A percentile compares a stretch with the other conserved stretches of the same genome.
phyloP scores from a whole-genome alignment of 2,888 invertebrate species.

The Rhyacophila evoluta region DNA sequence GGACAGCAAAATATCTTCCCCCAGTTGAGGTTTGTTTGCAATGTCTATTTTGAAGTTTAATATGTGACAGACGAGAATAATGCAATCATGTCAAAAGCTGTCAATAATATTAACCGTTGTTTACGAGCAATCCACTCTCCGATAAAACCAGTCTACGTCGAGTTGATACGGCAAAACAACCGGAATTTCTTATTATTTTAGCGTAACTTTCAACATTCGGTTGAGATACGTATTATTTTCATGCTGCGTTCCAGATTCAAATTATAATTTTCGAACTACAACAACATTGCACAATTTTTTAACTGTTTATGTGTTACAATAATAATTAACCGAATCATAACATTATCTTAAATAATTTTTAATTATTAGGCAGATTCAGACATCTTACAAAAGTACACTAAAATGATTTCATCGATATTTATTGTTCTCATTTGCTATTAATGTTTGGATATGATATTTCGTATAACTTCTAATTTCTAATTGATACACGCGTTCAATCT shows the following conservation, averaged over 20 bases:
- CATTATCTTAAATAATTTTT: neutral
- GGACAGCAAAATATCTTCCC: neutral
- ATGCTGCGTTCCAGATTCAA: neutral
- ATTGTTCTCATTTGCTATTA: too few species aligned
- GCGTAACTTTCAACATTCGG: constrained; percentile 13
- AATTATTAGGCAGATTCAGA: too few species aligned
- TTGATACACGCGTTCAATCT: too few species aligned
- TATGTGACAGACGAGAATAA: neutral
- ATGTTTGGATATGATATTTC: too few species aligned
- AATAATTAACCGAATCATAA: neutral
- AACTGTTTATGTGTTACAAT: neutral
- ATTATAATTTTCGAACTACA: neutral
- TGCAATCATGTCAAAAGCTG: constrained; percentile 14
- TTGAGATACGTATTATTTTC: neutral
- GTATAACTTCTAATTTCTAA: too few species aligned
- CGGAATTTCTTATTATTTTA: constrained; percentile 15
- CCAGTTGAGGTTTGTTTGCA: neutral
- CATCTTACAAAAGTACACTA: too few species aligned
- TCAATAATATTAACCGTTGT: constrained; percentile 22
- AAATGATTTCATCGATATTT: too few species aligned
- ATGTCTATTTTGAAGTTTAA: neutral
- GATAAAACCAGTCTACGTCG: constrained; percentile 19
- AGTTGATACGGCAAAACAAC: constrained; percentile 19
- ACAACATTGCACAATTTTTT: neutral
- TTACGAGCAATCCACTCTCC: constrained; percentile 24